Percentiles rank a stretch among this genome's conserved stretches.
Evolutionary conservation across 2,113 vertebrate genomes (phyloP).

Genomic region (Limanda limanda): DNA sequence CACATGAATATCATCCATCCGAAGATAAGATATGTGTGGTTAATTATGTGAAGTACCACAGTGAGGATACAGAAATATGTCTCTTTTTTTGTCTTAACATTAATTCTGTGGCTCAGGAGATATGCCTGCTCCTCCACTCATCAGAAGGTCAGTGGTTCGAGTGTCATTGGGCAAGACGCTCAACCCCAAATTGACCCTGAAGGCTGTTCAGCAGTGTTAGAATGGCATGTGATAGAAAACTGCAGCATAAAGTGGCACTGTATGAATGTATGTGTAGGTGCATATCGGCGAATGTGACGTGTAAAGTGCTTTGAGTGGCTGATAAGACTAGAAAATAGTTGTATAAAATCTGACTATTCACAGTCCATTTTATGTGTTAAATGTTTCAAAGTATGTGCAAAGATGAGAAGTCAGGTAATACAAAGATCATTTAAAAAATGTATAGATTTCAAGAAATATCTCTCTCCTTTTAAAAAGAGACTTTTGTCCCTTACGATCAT

Average conservation of each 20-base stretch:
- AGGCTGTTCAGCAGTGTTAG: too few species aligned
- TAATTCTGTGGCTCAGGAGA: background rate
- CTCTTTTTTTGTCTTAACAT: background rate
- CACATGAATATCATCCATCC: background rate
- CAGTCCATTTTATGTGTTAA: background rate
- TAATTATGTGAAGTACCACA: background rate
- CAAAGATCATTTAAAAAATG: background rate
- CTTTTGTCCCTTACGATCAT: conserved; percentile 8
- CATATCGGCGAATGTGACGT: too few species aligned
- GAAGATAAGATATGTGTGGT: background rate
- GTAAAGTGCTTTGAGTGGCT: too few species aligned
- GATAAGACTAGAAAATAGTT: background rate
- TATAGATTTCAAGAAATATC: background rate
- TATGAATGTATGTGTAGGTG: too few species aligned
- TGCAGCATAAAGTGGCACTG: too few species aligned
- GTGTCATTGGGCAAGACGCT: too few species aligned
- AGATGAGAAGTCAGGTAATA: background rate
- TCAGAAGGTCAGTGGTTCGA: too few species aligned
- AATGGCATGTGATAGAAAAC: too few species aligned
- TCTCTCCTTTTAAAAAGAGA: background rate
- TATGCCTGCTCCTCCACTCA: too few species aligned
- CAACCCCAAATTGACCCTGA: too few species aligned
- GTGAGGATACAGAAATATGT: background rate
- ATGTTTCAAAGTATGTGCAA: background rate
- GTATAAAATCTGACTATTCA: too few species aligned